These are phyloP conservation scores for Scylla paramamosain DNA, from an alignment of 1,140 invertebrate genomes.

Conservation along the genomic window DNA sequence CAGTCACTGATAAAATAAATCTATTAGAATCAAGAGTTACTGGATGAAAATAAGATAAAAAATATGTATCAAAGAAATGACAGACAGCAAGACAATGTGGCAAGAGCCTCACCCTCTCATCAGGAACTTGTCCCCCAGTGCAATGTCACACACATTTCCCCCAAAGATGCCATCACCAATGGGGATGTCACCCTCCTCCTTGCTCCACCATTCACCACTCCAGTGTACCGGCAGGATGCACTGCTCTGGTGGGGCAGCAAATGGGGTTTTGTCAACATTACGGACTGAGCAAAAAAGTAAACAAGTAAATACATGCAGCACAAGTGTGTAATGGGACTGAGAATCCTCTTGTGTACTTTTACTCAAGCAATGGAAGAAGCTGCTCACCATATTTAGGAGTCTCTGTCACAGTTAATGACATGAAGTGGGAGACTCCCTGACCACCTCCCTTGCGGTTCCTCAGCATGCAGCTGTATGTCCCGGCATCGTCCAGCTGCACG, in stretches of 20 bases:
- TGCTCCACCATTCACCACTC: constrained; percentile 50
- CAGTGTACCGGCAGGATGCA: constrained; percentile 23
- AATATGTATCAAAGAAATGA: not conserved
- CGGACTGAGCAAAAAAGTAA: too few species aligned
- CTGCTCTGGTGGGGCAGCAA: constrained; percentile 16
- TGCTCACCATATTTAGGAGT: constrained; percentile 37
- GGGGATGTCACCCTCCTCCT: not conserved
- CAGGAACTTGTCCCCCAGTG: constrained; percentile 28
- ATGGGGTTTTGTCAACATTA: not conserved
- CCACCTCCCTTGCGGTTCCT: not conserved
- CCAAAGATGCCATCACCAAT: constrained; percentile 32
- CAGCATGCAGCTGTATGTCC: constrained; percentile 4
- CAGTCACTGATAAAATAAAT: too few species aligned
- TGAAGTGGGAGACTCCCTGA: not conserved
- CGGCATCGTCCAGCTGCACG: not conserved
- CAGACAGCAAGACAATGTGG: not conserved
- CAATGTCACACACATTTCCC: not conserved
- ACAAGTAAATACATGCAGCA: too few species aligned
- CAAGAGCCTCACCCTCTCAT: constrained; percentile 50
- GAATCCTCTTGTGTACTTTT: too few species aligned
- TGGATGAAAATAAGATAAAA: too few species aligned
- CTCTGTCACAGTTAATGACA: not conserved
- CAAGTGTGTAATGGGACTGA: too few species aligned
- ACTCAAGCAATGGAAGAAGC: too few species aligned
- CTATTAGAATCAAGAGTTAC: too few species aligned